phyloP scores from a whole-genome alignment of 2,113 vertebrate genomes.

The Apteryx mantelli region DNA sequence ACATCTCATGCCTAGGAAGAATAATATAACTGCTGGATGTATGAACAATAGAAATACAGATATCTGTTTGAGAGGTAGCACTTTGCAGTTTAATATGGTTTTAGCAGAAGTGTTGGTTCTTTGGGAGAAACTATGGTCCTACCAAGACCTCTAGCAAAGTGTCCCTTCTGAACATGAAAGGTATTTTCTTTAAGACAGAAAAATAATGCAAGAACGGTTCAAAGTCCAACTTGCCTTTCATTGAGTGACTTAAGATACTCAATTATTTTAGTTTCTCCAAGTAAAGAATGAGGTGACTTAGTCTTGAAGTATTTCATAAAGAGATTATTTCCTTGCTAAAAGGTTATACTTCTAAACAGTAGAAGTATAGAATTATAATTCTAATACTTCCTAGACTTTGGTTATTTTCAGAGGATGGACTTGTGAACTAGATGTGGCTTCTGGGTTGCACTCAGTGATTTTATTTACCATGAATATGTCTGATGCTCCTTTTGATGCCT shows the following conservation, averaged over 20 bases:
- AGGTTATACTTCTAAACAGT: background rate
- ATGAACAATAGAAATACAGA: background rate
- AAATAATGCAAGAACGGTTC: background rate
- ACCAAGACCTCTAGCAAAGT: background rate
- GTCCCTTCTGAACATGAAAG: background rate
- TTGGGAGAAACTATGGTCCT: background rate
- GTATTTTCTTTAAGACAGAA: background rate
- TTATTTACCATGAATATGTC: background rate
- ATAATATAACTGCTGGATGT: background rate
- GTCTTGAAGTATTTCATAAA: background rate
- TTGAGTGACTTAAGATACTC: background rate
- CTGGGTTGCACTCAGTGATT: background rate
- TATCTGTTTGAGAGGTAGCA: background rate
- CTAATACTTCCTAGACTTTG: background rate
- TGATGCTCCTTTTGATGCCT: background rate
- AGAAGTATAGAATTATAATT: background rate
- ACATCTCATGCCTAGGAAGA: background rate
- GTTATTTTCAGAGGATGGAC: background rate
- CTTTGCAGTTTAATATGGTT: background rate
- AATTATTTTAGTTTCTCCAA: background rate
- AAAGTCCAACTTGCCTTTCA: background rate
- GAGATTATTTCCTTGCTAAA: background rate
- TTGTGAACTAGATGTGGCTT: background rate
- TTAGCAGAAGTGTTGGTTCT: background rate
- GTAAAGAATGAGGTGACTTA: background rate